Evolutionary conservation across 37 sponge, comb jelly and placozoan genomes (phyloP), one percentile per base, ranked within the genome.

Genomic region (Halichondria panicea): DNA sequence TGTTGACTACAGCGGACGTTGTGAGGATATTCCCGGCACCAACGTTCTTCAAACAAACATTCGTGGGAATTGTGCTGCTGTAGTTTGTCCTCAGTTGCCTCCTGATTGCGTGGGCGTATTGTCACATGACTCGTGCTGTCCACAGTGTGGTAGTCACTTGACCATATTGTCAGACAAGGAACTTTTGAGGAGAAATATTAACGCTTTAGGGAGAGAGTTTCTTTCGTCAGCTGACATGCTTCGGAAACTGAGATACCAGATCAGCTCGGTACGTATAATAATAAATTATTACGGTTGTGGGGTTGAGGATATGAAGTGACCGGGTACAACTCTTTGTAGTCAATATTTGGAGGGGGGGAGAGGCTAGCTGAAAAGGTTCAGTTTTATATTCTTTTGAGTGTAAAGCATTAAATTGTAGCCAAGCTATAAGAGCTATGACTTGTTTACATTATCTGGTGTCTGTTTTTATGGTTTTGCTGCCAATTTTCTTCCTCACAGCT

Each of bases 81-180:
- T 87, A 27, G 28, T n/a, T 35, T 87, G 88, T 69, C 72, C 81
- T 6, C 53, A 57, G 48, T 61, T 87, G 52, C 70, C 61, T 18
- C 31, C 71, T 41, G 46, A 8, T 19, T 88, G 89, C 56, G 59
- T 24, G 0, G 66, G 56, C 3, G 46, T 78, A 1, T 68, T 32
- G 9, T 74, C 84, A n/a, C 66, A 63, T 35, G 82, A 68, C 22
- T 58, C 89, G 22, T 88, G 89, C 61, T 88, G 89, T 44, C 83
- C 76, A 1, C 63, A 82, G 35, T 88, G 89, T 78, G 89, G 89
- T 88, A 60, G 55, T 78, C 28, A 1, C 34, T 32, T 84, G 0
- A 76, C 69, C 11, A 46, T 76, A 21, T 24, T 84, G n/a, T 34
- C 53, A 19, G 77, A 84, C 36, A 39, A 70, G 43, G 22, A 39